phyloP scores from a whole-genome alignment of 2,888 invertebrate genomes.

The Caradrina clavipalpis region DNA sequence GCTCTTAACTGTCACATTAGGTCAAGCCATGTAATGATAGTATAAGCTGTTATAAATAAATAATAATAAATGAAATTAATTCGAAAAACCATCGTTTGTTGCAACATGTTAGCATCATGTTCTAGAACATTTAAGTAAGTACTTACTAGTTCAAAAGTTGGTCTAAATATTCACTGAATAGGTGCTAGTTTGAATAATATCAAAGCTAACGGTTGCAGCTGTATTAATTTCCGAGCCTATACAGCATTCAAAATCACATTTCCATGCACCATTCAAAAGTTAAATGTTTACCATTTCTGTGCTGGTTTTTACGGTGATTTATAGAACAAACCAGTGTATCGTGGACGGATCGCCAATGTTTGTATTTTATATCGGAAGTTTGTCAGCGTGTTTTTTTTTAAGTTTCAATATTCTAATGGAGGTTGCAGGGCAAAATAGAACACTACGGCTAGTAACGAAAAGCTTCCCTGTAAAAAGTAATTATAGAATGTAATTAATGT shows the following conservation, averaged over 20 bases:
- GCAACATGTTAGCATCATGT: no score
- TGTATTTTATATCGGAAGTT: not conserved
- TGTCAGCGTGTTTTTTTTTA: not conserved
- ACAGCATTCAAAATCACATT: slow-evolving; percentile 40
- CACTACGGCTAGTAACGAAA: not conserved
- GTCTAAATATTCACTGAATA: slow-evolving; percentile 1
- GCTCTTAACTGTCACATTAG: no score
- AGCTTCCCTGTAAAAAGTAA: not conserved
- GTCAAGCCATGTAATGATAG: no score
- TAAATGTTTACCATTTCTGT: slow-evolving; percentile 44
- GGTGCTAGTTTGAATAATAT: slow-evolving; percentile 6
- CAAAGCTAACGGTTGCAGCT: slow-evolving; percentile 6
- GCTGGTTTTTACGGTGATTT: slow-evolving; percentile 43
- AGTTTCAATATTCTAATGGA: not conserved
- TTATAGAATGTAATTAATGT: not conserved
- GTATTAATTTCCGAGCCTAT: slow-evolving; percentile 42
- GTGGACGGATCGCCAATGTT: slow-evolving; percentile 13
- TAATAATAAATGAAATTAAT: no score
- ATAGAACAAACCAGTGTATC: slow-evolving; percentile 41
- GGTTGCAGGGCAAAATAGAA: not conserved
- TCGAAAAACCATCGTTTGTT: no score
- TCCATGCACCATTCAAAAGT: slow-evolving; percentile 30
- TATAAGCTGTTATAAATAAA: no score
- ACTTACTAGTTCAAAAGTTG: not conserved
- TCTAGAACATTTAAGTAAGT: no score